Percentiles rank a stretch among this genome's conserved stretches.
phyloP scores from a whole-genome alignment of 35 echinoderm and acorn worm species.

The Anneissia japonica region DNA sequence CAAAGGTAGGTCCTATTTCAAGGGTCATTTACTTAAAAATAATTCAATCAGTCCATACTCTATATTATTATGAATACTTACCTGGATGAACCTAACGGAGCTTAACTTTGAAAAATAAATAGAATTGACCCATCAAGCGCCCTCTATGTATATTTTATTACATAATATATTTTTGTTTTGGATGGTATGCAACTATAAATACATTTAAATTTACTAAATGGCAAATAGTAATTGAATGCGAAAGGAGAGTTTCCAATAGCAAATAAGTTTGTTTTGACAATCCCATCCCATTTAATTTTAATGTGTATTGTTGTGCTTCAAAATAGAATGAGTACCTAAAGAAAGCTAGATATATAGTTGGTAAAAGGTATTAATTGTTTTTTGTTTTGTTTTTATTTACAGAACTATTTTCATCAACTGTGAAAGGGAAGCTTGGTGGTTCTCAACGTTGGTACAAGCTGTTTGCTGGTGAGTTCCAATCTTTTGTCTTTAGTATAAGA shows the following conservation, averaged over 20 bases:
- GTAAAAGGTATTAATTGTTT: not conserved
- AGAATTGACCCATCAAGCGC: not conserved
- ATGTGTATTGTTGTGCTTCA: not conserved
- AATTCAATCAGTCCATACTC: not conserved
- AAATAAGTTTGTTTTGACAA: too few species aligned
- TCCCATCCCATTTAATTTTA: not conserved
- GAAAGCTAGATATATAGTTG: not conserved
- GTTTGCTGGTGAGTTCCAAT: slow-evolving; percentile 75
- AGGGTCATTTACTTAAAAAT: not conserved
- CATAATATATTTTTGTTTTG: not conserved
- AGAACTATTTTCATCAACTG: slow-evolving; percentile 73
- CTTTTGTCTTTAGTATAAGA: too few species aligned
- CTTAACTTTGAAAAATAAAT: not conserved
- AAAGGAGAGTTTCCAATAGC: too few species aligned
- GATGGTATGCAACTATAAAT: not conserved
- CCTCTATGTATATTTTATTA: not conserved
- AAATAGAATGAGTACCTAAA: not conserved
- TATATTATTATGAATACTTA: not conserved
- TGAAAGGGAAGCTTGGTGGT: slow-evolving; percentile 30
- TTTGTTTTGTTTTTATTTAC: slow-evolving; percentile 13
- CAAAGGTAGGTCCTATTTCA: slow-evolving; percentile 59
- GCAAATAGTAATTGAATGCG: too few species aligned
- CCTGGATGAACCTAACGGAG: not conserved
- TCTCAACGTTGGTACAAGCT: slow-evolving; percentile 70
- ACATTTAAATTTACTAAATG: too few species aligned